Conservation (phyloP, 2,113 vertebrate genomes). For the Lamprologus tigripictilis region DNA sequence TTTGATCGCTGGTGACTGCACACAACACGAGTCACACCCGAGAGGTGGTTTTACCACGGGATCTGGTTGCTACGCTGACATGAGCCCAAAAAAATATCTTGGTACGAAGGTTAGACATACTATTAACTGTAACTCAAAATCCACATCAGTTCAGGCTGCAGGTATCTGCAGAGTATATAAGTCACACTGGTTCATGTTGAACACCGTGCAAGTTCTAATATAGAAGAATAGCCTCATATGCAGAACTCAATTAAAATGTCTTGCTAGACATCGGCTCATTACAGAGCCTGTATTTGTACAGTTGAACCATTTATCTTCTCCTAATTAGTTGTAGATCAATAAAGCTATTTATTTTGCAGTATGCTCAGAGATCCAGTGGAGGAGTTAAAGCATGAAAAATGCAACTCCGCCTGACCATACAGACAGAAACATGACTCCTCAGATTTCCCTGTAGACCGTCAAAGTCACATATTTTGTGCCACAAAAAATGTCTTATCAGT, state of each 20-base stretch:
- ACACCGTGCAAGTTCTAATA: constrained; percentile 5
- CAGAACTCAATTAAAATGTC: constrained; percentile 61
- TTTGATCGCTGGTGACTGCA: constrained; percentile 65
- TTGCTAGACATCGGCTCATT: constrained; percentile 66
- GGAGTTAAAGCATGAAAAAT: constrained; percentile 63
- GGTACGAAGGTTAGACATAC: neutral
- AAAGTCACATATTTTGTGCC: constrained; percentile 19
- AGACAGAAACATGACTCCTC: constrained; percentile 57
- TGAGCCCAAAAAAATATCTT: neutral
- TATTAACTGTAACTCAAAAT: neutral
- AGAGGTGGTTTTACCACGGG: constrained; percentile 2
- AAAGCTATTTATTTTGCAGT: constrained; percentile 74
- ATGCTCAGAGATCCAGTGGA: constrained; percentile 52
- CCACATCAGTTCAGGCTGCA: neutral
- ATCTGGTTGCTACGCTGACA: constrained; percentile 5
- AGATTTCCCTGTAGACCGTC: constrained; percentile 54
- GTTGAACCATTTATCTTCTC: constrained; percentile 70
- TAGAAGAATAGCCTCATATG: constrained; percentile 33
- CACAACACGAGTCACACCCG: constrained; percentile 51
- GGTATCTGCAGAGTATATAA: neutral
- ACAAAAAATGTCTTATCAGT: constrained; percentile 25
- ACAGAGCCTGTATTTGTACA: constrained; percentile 70
- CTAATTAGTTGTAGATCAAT: constrained; percentile 79
- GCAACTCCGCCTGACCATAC: constrained; percentile 46
- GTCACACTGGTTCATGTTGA: neutral